These are phyloP conservation scores for Tenthredo scrophulariae DNA, from an alignment of 2,888 invertebrate genomes.

Conservation along the genomic window DNA sequence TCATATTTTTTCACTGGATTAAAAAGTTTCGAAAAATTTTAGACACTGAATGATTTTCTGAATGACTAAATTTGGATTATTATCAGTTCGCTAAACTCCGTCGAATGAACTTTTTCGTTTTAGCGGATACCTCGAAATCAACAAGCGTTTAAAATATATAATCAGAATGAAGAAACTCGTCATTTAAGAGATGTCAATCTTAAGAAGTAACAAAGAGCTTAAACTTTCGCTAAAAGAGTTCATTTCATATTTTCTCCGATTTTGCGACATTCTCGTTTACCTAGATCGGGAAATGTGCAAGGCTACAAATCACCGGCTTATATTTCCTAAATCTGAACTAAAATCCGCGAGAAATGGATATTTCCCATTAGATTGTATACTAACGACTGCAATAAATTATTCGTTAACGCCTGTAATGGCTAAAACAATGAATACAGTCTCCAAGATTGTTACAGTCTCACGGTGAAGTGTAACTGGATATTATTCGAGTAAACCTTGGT, in stretches of 20 bases:
- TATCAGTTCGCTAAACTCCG: not conserved
- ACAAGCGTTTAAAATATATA: not conserved
- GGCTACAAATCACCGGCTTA: not conserved
- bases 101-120: not conserved
- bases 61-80: not conserved
- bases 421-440: not conserved
- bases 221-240: not conserved
- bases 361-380: not conserved
- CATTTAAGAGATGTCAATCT: not conserved
- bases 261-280: not conserved
- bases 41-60: not conserved
- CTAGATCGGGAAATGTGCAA: not conserved
- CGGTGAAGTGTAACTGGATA: slow-evolving; percentile 20
- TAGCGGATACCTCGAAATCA: not conserved
- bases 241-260: not conserved
- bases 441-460: not conserved
- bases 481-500: slow-evolving; percentile 9
- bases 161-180: not conserved
- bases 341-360: not conserved
- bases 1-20: not conserved
- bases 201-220: not conserved
- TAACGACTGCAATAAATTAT: not conserved
- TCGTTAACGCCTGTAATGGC: not conserved
- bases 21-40: not conserved
- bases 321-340: not conserved